A percentile compares a stretch with the other conserved stretches of the same genome.
Evolutionary conservation across 2,797 vertebrate genomes (phyloP).

Genomic region (Sebastes miniatus): DNA sequence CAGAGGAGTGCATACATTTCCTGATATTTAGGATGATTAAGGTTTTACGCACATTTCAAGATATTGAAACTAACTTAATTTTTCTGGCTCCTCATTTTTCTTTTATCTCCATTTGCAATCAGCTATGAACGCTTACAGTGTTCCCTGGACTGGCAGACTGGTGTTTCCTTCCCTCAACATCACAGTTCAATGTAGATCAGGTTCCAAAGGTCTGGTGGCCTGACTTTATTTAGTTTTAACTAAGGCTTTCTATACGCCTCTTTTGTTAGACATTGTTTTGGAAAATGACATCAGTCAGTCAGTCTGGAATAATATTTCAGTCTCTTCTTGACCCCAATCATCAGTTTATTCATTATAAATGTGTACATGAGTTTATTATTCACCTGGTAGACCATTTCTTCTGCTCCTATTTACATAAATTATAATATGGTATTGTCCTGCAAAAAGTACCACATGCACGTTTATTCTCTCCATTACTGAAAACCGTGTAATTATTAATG

Average conservation of each 20-base stretch:
- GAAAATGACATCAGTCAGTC: neutral
- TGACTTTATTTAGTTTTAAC: neutral
- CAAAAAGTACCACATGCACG: neutral
- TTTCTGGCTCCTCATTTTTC: neutral
- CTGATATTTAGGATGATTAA: too few species aligned
- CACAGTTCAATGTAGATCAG: neutral
- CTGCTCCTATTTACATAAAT: neutral
- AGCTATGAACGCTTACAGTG: too few species aligned
- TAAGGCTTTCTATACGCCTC: neutral
- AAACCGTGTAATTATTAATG: neutral
- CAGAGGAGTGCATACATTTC: neutral
- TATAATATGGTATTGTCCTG: neutral
- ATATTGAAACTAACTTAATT: neutral
- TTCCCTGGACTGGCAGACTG: neutral
- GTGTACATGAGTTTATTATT: neutral
- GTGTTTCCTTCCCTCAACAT: neutral
- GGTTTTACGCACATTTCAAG: too few species aligned
- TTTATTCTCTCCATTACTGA: neutral
- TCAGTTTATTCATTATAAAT: too few species aligned
- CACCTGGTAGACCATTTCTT: neutral
- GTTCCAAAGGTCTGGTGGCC: neutral
- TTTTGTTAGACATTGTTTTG: neutral
- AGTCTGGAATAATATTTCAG: too few species aligned
- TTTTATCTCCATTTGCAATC: neutral
- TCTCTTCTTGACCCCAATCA: too few species aligned